Conservation (phyloP, 1,140 invertebrate species). For the Anadara kagoshimensis region DNA sequence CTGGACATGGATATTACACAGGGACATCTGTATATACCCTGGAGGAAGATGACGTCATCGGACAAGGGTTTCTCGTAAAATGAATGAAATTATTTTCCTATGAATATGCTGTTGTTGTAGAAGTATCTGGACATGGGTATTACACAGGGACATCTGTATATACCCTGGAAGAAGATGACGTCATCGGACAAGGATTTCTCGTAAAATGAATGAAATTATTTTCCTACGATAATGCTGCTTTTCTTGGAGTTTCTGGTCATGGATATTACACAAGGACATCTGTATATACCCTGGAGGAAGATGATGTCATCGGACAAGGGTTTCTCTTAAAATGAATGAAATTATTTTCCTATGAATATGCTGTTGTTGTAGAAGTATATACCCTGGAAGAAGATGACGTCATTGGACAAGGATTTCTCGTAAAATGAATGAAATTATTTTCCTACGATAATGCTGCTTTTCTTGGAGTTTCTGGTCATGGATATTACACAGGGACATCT, state of each 20-base stretch:
- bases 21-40: constrained; percentile 56
- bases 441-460: constrained; percentile 60
- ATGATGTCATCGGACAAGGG: constrained; percentile 58
- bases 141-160: constrained; percentile 62
- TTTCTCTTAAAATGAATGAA: constrained; percentile 58
- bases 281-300: constrained; percentile 58
- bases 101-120: constrained; percentile 58
- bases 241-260: constrained; percentile 65
- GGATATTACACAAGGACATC: constrained; percentile 61
- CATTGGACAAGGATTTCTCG: constrained; percentile 61
- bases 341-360: too few relatives aligned
- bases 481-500: constrained; percentile 59
- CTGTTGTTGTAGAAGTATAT: constrained; percentile 66
- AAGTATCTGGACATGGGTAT: constrained; percentile 64
- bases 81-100: constrained; percentile 1
- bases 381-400: constrained; percentile 61
- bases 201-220: background rate
- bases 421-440: constrained; percentile 1
- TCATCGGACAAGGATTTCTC: constrained; percentile 60
- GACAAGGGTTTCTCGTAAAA: constrained; percentile 54
- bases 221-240: constrained; percentile 57
- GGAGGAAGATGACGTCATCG: constrained; percentile 63
- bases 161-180: constrained; percentile 61
- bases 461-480: constrained; percentile 66
- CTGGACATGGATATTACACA: constrained; percentile 64